Percentiles rank a stretch among this genome's conserved stretches.
Conservation (phyloP, 2,888 invertebrate species). For the Ophioninae sp. region DNA sequence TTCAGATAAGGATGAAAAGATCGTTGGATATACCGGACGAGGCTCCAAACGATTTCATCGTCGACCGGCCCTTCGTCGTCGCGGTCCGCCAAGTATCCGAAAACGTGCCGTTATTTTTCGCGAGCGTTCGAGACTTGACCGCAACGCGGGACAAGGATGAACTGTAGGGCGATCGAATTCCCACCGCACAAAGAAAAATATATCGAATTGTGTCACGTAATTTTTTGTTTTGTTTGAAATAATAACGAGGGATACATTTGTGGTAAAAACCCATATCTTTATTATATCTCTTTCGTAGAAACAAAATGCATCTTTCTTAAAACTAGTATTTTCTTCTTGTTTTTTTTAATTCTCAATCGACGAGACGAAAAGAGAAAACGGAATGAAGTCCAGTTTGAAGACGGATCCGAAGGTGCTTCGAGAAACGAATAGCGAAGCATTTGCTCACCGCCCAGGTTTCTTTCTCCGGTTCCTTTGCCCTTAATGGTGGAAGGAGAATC, state of each 20-base stretch:
- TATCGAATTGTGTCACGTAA: not conserved
- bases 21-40: constrained; percentile 62
- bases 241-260: not conserved
- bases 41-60: constrained; percentile 72
- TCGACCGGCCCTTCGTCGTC: constrained; percentile 80
- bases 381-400: constrained; percentile 55
- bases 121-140: constrained; percentile 73
- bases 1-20: constrained; percentile 69
- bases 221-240: not conserved
- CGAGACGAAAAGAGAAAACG: constrained; percentile 49
- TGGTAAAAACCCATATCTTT: constrained; percentile 59
- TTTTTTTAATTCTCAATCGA: constrained; percentile 46
- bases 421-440: not conserved
- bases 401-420: constrained; percentile 12
- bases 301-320: constrained; percentile 67
- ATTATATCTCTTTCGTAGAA: constrained; percentile 65
- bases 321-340: constrained; percentile 48
- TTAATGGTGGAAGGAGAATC: constrained; percentile 10
- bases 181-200: not conserved
- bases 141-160: constrained; percentile 70
- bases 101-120: constrained; percentile 74
- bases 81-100: constrained; percentile 73
- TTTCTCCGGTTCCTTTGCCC: constrained; percentile 2
- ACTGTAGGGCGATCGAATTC: constrained; percentile 66
- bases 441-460: not conserved